These are phyloP conservation scores for Theonella swinhoei DNA, from an alignment of 37 sponge, comb jelly and placozoan species.

Conservation along the genomic window DNA sequence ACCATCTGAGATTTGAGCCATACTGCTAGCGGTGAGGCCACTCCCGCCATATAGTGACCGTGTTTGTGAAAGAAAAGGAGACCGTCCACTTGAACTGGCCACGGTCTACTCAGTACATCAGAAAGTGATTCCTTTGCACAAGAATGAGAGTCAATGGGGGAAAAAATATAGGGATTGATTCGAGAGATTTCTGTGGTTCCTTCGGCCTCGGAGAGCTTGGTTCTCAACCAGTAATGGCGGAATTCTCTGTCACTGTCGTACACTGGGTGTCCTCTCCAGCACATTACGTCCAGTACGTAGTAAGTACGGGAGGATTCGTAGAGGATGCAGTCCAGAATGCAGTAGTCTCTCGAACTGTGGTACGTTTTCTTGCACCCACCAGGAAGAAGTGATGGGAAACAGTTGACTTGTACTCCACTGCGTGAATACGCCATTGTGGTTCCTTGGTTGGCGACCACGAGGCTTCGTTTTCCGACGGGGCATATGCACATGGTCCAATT, in stretches of 20 bases:
- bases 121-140: slow-evolving; percentile 55
- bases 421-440: slow-evolving; percentile 81
- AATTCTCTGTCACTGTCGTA: slow-evolving; percentile 86
- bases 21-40: slow-evolving; percentile 63
- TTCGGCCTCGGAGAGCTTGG: slow-evolving; percentile 50
- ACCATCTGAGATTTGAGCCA: slow-evolving; percentile 92
- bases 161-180: slow-evolving; percentile 68
- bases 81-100: slow-evolving; percentile 81
- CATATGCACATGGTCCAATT: slow-evolving; percentile 84
- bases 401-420: slow-evolving; percentile 68
- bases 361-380: slow-evolving; percentile 64
- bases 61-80: slow-evolving; percentile 92
- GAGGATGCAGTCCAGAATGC: slow-evolving; percentile 87
- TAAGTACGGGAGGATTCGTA: slow-evolving; percentile 59
- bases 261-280: slow-evolving; percentile 86
- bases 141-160: slow-evolving; percentile 32
- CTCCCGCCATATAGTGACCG: slow-evolving; percentile 70
- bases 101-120: slow-evolving; percentile 24
- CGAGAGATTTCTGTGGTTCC: slow-evolving; percentile 15
- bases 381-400: slow-evolving; percentile 89
- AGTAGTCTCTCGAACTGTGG: slow-evolving; percentile 34
- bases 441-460: slow-evolving; percentile 80
- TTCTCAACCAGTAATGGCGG: slow-evolving; percentile 56
- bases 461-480: slow-evolving; percentile 85
- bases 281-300: slow-evolving; percentile 92